Evolutionary conservation across 2,888 invertebrate genomes (phyloP).

Genomic region (Euzetes globulus): DNA sequence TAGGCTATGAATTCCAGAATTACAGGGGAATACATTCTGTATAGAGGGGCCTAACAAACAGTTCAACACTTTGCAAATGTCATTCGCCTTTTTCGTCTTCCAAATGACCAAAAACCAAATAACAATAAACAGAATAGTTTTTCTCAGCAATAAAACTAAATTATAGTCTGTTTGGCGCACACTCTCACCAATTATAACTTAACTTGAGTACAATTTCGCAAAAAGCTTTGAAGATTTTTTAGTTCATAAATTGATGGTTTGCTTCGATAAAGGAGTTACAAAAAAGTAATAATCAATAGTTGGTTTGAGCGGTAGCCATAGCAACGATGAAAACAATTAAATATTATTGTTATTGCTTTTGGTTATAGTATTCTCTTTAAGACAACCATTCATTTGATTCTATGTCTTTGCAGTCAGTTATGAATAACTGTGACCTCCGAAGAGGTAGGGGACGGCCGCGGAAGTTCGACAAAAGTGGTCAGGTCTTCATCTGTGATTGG

Average conservation of each 20-base stretch:
- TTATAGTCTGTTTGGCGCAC: background rate
- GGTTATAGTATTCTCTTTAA: background rate
- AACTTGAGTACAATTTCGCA: background rate
- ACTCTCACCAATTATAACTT: background rate
- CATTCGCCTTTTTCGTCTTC: too few relatives aligned
- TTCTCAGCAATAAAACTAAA: background rate
- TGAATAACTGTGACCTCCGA: background rate
- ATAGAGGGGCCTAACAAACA: too few relatives aligned
- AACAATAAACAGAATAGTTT: background rate
- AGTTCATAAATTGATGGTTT: too few relatives aligned
- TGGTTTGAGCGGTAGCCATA: too few relatives aligned
- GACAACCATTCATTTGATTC: background rate
- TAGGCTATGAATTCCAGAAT: too few relatives aligned
- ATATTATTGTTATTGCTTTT: background rate
- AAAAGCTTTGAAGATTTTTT: too few relatives aligned
- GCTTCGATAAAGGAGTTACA: too few relatives aligned
- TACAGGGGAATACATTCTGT: too few relatives aligned
- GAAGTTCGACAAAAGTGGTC: slow-evolving; percentile 22
- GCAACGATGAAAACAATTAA: background rate
- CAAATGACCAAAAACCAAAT: background rate
- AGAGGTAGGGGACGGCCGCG: slow-evolving; percentile 1
- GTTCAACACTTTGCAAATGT: too few relatives aligned
- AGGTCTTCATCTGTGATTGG: slow-evolving; percentile 18
- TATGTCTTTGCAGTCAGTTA: background rate
- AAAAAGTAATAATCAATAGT: too few relatives aligned